Conservation (phyloP, 2,797 vertebrate genomes). For the Argya squamiceps region DNA sequence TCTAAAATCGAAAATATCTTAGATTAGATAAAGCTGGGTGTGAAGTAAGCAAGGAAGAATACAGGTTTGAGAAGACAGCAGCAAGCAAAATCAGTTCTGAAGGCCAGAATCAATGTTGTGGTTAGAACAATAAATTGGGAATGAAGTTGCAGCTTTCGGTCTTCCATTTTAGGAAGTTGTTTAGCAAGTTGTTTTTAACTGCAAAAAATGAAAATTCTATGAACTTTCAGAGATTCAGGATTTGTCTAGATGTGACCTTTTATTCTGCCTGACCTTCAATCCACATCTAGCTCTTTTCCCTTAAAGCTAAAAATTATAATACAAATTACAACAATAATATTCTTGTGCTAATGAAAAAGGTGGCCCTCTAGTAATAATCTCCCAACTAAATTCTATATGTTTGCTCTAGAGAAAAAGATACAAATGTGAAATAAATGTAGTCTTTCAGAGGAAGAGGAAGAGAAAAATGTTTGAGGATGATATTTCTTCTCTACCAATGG, state of each 20-base stretch:
- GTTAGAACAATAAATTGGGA: background rate
- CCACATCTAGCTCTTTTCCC: background rate
- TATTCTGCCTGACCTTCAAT: background rate
- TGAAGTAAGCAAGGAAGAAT: background rate
- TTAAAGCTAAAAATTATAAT: background rate
- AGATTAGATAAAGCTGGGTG: background rate
- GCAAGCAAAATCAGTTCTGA: background rate
- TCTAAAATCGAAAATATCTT: background rate
- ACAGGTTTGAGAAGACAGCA: background rate
- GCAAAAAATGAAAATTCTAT: background rate
- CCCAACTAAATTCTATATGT: background rate
- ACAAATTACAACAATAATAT: background rate
- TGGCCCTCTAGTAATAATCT: background rate
- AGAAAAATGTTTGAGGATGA: background rate
- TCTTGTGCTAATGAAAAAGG: background rate
- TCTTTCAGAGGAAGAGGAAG: background rate
- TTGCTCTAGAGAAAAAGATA: background rate
- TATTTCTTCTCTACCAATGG: background rate
- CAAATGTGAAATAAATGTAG: background rate
- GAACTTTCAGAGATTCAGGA: background rate
- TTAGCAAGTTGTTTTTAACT: background rate
- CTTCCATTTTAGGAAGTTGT: background rate
- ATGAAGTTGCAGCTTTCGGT: background rate
- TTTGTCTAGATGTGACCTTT: background rate
- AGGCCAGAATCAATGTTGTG: background rate